Evolutionary conservation across 2,113 vertebrate species (phyloP), one percentile per base, ranked within the genome.

Genomic region (Chlorodrepanis virens): DNA sequence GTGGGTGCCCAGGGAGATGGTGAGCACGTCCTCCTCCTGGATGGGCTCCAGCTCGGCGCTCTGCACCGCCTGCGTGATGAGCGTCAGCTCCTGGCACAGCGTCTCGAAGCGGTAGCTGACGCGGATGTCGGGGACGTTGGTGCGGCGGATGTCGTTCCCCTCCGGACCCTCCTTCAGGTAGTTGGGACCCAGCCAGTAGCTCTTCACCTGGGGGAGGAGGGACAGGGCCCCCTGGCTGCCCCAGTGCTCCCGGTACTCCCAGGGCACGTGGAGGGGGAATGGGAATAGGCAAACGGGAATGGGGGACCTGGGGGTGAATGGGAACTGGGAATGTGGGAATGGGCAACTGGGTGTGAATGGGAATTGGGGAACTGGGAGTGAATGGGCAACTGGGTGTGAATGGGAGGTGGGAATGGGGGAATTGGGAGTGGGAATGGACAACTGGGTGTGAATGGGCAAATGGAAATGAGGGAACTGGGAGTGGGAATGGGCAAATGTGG

Each of bases 151-250:
- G 85, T 88, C 85, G 21, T 88, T 88, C 57, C 85, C 85, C 75
- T 88, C 85, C 5, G 85, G 85, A 11, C 85, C 85, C 67, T 88
- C 85, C 76, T 79, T 79, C 67, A 72, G 76, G 76, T 88, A 88
- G 67, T 88, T 80, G 85, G 85, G 85, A 10, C 85, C 85, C 85
- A 88, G 57, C 85, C 85, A 88, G 85, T 88, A 88, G 18, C 85
- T 88, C 85, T 88, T 88, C 67, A 88, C 85, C 85, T 80, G 85
- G 1, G 50, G 19, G 10, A 8, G 9, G 3, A 4, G 12, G 83
- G 83, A 47, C 4, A 47, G 22, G 28, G 9, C 10, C 49, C 40
- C 1, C 16, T 2, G 22, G 52, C 21, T 72, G 68, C 57, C 25
- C 0, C 2, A 28, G 59, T 6, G 69, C 69, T 39, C 5, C 81